Conservation (phyloP, 2,888 invertebrate species). For the Cerceris ruficornis region DNA sequence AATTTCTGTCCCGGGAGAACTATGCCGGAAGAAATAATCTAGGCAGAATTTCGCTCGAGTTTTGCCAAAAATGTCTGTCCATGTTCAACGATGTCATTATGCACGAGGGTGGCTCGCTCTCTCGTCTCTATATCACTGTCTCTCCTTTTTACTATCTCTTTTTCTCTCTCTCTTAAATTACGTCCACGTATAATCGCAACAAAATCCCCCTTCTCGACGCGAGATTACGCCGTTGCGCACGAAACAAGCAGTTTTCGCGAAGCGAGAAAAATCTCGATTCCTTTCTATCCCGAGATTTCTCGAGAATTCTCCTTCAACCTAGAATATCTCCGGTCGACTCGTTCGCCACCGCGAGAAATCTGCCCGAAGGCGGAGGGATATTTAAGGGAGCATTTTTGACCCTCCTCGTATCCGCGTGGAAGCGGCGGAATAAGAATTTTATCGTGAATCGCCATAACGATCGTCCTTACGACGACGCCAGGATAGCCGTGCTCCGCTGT, state of each 20-base stretch:
- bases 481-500: conserved; percentile 12
- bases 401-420: not conserved
- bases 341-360: conserved; percentile 25
- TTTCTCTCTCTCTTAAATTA: too few species aligned
- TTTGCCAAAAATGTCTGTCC: too few species aligned
- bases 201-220: too few species aligned
- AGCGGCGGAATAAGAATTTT: conserved; percentile 49
- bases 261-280: not conserved
- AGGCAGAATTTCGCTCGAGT: too few species aligned
- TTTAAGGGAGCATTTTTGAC: conserved; percentile 24
- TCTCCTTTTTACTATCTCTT: too few species aligned
- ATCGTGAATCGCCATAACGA: conserved; percentile 61
- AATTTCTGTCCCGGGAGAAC: not conserved
- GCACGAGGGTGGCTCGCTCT: too few species aligned
- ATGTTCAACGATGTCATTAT: too few species aligned
- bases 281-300: not conserved
- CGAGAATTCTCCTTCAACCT: not conserved
- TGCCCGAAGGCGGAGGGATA: conserved; percentile 29
- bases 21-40: too few species aligned
- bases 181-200: too few species aligned
- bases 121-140: too few species aligned
- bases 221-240: too few species aligned
- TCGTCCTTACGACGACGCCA: conserved; percentile 42
- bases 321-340: conserved; percentile 22
- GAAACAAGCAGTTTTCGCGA: not conserved